These are phyloP conservation scores for Cololabis saira DNA, from an alignment of 2,113 vertebrate species.

Conservation along the genomic window DNA sequence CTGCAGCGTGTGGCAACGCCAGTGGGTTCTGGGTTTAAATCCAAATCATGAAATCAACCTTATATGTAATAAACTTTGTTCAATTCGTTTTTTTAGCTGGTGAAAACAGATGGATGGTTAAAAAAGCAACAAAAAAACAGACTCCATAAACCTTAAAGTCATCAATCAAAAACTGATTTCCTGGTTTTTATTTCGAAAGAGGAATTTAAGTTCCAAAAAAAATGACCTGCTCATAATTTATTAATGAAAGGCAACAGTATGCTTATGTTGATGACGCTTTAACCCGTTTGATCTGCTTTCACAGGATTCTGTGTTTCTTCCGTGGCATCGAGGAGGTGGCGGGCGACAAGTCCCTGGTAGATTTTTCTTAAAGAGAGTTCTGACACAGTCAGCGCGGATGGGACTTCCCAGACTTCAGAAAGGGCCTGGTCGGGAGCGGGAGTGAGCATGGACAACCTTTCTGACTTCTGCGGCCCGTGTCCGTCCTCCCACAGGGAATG, in stretches of 20 bases:
- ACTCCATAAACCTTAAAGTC: no score
- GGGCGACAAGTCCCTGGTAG: constrained; percentile 24
- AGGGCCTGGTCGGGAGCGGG: constrained; percentile 79
- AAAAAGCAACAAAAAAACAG: no score
- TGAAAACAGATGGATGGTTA: no score
- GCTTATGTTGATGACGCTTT: neutral
- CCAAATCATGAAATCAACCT: neutral
- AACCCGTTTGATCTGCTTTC: constrained; percentile 19
- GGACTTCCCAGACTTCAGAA: constrained; percentile 72
- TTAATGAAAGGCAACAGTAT: neutral
- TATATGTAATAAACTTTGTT: neutral
- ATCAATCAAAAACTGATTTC: no score
- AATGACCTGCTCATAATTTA: neutral
- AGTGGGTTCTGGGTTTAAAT: neutral
- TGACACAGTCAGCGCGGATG: constrained; percentile 68
- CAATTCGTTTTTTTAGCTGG: no score
- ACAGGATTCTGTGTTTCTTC: constrained; percentile 63
- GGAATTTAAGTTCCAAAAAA: no score
- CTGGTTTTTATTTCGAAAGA: no score
- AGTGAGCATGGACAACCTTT: constrained; percentile 85
- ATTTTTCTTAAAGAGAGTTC: constrained; percentile 48
- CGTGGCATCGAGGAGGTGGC: constrained; percentile 32
- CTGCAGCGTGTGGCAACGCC: neutral
- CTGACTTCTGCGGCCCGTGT: constrained; percentile 81
- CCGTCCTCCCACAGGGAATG: constrained; percentile 79